Conservation (phyloP, 2,888 invertebrate species). For the Tachina grossa region DNA sequence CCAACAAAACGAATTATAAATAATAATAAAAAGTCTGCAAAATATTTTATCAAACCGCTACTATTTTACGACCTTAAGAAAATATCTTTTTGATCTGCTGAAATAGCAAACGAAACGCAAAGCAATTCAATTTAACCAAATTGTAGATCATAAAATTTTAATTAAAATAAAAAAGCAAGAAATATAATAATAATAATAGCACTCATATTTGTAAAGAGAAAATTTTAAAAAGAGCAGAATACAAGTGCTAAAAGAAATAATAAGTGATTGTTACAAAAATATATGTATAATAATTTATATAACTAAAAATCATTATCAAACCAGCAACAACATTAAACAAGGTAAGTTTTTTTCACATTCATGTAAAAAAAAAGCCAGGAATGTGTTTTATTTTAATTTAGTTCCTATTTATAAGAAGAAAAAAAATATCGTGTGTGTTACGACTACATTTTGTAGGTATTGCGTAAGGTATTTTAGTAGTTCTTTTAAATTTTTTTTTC, state of each 20-base stretch:
- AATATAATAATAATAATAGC: neutral
- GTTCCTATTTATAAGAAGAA: conserved; percentile 15
- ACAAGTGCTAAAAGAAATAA: conserved; percentile 6
- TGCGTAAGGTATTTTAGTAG: conserved; percentile 59
- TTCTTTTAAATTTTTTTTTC: conserved; percentile 35
- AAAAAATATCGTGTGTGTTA: conserved; percentile 45
- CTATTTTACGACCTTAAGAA: conserved; percentile 28
- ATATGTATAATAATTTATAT: conserved; percentile 35
- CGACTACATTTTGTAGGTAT: conserved; percentile 59
- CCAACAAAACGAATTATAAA: conserved; percentile 12
- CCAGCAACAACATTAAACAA: conserved; percentile 19
- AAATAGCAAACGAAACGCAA: conserved; percentile 16
- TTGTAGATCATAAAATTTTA: conserved; percentile 26
- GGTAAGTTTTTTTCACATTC: conserved; percentile 35
- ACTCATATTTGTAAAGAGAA: conserved; percentile 9
- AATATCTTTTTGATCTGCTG: neutral
- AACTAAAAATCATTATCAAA: conserved; percentile 35
- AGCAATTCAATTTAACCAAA: conserved; percentile 35
- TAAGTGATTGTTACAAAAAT: conserved; percentile 20
- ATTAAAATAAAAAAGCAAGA: conserved; percentile 13
- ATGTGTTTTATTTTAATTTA: conserved; percentile 40
- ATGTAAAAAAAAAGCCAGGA: neutral
- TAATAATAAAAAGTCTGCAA: neutral
- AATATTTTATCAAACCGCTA: conserved; percentile 7
- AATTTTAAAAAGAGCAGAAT: neutral